Evolutionary conservation across 2,113 vertebrate genomes (phyloP).

Genomic region (Urocolius indicus): DNA sequence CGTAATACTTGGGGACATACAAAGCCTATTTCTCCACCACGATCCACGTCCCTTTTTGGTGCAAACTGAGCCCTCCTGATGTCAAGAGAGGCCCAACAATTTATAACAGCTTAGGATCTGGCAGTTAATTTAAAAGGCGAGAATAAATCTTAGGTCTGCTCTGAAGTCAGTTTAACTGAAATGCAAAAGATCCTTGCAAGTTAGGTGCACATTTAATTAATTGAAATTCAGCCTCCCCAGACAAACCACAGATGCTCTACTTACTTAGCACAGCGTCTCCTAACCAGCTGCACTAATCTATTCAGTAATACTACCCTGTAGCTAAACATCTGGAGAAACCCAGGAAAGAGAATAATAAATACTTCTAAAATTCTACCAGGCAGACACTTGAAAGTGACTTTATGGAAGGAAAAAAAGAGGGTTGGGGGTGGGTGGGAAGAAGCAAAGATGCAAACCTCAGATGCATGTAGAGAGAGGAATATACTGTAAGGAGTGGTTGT

Average conservation of each 20-base stretch:
- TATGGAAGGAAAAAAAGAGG: not conserved
- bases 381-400: constrained; percentile 58
- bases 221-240: constrained; percentile 75
- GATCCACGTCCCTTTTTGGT: not conserved
- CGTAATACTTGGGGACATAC: not conserved
- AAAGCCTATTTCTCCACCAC: not conserved
- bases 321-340: constrained; percentile 84
- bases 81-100: not conserved
- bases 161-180: constrained; percentile 52
- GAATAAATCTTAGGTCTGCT: constrained; percentile 44
- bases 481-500: not conserved
- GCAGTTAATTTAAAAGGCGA: constrained; percentile 62
- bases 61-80: not conserved
- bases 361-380: constrained; percentile 2
- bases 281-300: constrained; percentile 79
- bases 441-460: not conserved
- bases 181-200: constrained; percentile 71
- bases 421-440: not conserved
- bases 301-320: constrained; percentile 75
- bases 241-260: constrained; percentile 76
- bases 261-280: constrained; percentile 70
- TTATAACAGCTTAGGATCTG: not conserved
- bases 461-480: not conserved
- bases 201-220: constrained; percentile 70
- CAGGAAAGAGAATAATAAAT: constrained; percentile 68